Evolutionary conservation across 2,888 invertebrate species (phyloP).

Genomic region (Carabus problematicus): DNA sequence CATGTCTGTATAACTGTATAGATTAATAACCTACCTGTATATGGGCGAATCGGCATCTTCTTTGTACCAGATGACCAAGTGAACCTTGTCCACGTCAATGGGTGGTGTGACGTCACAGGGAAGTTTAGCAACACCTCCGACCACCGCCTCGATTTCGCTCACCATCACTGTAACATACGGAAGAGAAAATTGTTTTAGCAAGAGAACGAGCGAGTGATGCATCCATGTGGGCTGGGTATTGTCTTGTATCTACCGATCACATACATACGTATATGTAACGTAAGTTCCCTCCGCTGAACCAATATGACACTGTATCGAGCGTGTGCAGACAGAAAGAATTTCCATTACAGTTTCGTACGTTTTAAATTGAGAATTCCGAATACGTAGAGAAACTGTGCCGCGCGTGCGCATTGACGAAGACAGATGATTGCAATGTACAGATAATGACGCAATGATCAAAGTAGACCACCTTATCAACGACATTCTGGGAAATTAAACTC

Average conservation of each 20-base stretch:
- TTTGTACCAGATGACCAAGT: slow-evolving; percentile 71
- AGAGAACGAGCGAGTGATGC: not conserved
- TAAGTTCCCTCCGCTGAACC: not conserved
- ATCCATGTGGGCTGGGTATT: not conserved
- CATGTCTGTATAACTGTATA: too few relatives aligned
- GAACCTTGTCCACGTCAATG: slow-evolving; percentile 64
- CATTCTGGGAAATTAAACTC: slow-evolving; percentile 33
- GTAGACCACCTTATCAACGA: slow-evolving; percentile 34
- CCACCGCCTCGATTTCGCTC: slow-evolving; percentile 63
- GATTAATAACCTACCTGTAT: slow-evolving; percentile 63
- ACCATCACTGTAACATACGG: slow-evolving; percentile 54
- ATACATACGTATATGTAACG: not conserved
- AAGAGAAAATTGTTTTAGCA: not conserved
- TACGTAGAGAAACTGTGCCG: slow-evolving; percentile 3
- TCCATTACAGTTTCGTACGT: slow-evolving; percentile 34
- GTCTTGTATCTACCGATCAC: not conserved
- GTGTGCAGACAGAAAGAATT: slow-evolving; percentile 29
- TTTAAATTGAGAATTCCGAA: slow-evolving; percentile 36
- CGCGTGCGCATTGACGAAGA: slow-evolving; percentile 13
- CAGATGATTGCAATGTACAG: slow-evolving; percentile 31
- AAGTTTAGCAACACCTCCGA: slow-evolving; percentile 66
- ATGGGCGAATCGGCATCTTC: slow-evolving; percentile 65
- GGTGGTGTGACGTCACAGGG: slow-evolving; percentile 68
- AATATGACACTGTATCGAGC: too few relatives aligned
- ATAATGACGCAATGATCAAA: slow-evolving; percentile 36